A percentile compares a stretch with the other conserved stretches of the same genome.
These are phyloP conservation scores for Agrotis ipsilon DNA, from an alignment of 2,888 invertebrate species.

Conservation along the genomic window DNA sequence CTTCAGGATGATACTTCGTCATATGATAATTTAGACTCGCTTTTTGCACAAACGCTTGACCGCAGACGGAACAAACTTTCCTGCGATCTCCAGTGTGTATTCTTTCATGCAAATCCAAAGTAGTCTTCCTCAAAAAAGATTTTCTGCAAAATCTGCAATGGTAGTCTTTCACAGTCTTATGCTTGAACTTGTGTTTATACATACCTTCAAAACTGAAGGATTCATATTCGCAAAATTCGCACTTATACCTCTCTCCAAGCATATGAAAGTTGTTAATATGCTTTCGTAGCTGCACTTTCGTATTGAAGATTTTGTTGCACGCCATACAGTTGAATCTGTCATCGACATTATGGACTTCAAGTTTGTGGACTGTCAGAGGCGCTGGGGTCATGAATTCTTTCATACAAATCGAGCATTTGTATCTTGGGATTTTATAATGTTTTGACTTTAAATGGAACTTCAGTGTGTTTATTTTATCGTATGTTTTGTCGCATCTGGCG, in stretches of 20 bases:
- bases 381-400: slow-evolving; percentile 78
- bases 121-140: slow-evolving; percentile 82
- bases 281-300: slow-evolving; percentile 74
- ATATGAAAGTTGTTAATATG: slow-evolving; percentile 84
- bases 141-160: slow-evolving; percentile 87
- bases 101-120: slow-evolving; percentile 79
- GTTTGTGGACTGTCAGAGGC: slow-evolving; percentile 77
- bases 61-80: slow-evolving; percentile 81
- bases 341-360: slow-evolving; percentile 79
- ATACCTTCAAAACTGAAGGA: slow-evolving; percentile 79
- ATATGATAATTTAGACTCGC: slow-evolving; percentile 87
- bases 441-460: slow-evolving; percentile 77
- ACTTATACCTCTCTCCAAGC: slow-evolving; percentile 81
- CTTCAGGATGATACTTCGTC: slow-evolving; percentile 85
- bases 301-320: slow-evolving; percentile 80
- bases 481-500: slow-evolving; percentile 74
- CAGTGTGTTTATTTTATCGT: slow-evolving; percentile 74
- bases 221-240: slow-evolving; percentile 82
- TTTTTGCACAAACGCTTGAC: slow-evolving; percentile 87
- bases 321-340: slow-evolving; percentile 83
- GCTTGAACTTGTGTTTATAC: slow-evolving; percentile 84
- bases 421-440: slow-evolving; percentile 78
- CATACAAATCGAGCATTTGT: slow-evolving; percentile 72
- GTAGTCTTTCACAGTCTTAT: slow-evolving; percentile 83
- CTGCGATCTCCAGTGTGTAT: slow-evolving; percentile 85